These are phyloP conservation scores for Nineta flava DNA, from an alignment of 2,888 invertebrate genomes.

Conservation along the genomic window DNA sequence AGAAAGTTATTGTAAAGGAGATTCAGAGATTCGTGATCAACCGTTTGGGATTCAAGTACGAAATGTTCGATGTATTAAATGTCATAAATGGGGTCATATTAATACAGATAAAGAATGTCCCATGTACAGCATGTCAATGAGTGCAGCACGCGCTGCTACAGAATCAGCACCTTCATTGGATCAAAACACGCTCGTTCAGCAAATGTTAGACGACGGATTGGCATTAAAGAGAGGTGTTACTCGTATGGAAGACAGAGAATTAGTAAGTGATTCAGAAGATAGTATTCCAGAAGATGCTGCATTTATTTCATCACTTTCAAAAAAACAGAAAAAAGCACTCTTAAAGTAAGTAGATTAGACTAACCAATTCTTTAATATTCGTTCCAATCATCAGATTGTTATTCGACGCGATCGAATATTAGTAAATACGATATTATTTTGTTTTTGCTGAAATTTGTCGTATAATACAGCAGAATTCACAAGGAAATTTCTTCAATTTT, in stretches of 20 bases:
- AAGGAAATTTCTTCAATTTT: no score
- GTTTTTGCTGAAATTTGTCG: no score
- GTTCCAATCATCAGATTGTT: no score
- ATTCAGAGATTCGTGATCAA: constrained; percentile 94
- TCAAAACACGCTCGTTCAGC: constrained; percentile 61
- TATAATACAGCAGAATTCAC: not conserved
- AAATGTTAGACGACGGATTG: constrained; percentile 85
- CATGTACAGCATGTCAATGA: constrained; percentile 73
- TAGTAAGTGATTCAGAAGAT: constrained; percentile 37
- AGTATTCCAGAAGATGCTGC: constrained; percentile 50
- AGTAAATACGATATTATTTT: no score
- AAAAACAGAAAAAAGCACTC: constrained; percentile 79
- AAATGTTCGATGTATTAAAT: constrained; percentile 96
- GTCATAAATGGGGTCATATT: constrained; percentile 98
- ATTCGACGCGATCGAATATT: no score
- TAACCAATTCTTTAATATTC: constrained; percentile 4
- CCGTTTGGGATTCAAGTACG: constrained; percentile 96
- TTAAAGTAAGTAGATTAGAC: constrained; percentile 58
- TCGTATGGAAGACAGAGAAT: constrained; percentile 39
- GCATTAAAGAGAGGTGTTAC: constrained; percentile 67
- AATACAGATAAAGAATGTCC: constrained; percentile 97
- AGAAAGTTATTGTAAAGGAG: constrained; percentile 95
- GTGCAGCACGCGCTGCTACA: constrained; percentile 52
- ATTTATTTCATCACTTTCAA: constrained; percentile 68
- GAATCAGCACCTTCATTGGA: constrained; percentile 51